Conservation (phyloP, 2,113 vertebrate genomes). For the Chaetorhynchus papuensis region DNA sequence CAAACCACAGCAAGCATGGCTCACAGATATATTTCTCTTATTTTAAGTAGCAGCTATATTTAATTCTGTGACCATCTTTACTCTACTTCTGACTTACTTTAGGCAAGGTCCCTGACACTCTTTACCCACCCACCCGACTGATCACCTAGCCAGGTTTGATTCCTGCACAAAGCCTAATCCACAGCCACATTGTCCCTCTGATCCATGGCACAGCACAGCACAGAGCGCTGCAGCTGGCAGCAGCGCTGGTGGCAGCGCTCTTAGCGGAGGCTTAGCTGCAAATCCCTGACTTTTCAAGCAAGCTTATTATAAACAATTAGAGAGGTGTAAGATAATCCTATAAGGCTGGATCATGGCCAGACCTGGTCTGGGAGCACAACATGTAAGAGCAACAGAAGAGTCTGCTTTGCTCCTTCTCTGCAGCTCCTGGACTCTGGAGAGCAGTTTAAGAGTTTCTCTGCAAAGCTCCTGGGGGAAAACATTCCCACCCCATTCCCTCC, state of each 20-base stretch:
- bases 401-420: not conserved
- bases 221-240: not conserved
- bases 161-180: not conserved
- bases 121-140: not conserved
- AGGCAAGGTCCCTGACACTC: not conserved
- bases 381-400: not conserved
- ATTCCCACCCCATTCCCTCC: not conserved
- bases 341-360: not conserved
- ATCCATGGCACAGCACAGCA: not conserved
- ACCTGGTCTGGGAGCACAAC: accelerated
- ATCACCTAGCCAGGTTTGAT: not conserved
- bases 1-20: not conserved
- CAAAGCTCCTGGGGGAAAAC: not conserved
- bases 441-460: not conserved
- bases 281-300: not conserved
- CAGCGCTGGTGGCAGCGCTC: not conserved
- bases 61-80: not conserved
- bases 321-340: not conserved
- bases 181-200: accelerated
- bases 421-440: not conserved
- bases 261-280: not conserved
- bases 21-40: not conserved
- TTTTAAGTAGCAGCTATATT: not conserved
- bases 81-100: not conserved
- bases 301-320: not conserved